phyloP scores from a whole-genome alignment of 2,888 invertebrate genomes.

The Pantelozetes paolii region DNA sequence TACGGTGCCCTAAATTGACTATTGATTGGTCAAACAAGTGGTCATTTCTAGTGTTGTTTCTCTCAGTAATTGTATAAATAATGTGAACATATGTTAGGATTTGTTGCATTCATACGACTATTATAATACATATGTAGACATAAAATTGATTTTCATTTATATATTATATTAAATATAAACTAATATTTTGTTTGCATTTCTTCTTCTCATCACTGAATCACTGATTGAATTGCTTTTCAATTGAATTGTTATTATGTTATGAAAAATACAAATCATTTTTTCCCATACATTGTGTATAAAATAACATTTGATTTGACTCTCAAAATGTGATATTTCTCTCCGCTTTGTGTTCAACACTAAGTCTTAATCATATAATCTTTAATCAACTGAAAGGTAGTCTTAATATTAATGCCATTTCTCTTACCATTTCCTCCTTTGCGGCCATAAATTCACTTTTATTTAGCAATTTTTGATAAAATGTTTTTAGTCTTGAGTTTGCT shows the following conservation, averaged over 20 bases:
- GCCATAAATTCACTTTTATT: background rate
- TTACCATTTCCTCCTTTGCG: background rate
- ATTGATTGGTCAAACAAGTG: background rate
- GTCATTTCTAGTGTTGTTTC: background rate
- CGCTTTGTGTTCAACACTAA: background rate
- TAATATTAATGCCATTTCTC: background rate
- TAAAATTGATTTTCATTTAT: background rate
- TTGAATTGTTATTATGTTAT: background rate
- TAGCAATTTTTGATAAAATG: background rate
- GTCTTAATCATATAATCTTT: background rate
- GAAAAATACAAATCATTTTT: background rate
- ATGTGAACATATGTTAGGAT: slow-evolving; percentile 29
- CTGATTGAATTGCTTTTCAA: background rate
- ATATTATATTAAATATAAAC: background rate
- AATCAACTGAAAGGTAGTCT: background rate
- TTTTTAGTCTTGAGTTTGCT: background rate
- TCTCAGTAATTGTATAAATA: background rate
- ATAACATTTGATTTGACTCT: background rate
- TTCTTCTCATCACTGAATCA: background rate
- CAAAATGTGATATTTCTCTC: background rate
- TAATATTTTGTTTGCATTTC: background rate
- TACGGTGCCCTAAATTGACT: background rate
- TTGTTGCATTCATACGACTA: background rate
- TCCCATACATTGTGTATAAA: background rate
- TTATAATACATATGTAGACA: background rate